A percentile compares a stretch with the other conserved stretches of the same genome.
These are phyloP conservation scores for Lepidochrysops patricia DNA, from an alignment of 2,888 invertebrate species.

Conservation along the genomic window DNA sequence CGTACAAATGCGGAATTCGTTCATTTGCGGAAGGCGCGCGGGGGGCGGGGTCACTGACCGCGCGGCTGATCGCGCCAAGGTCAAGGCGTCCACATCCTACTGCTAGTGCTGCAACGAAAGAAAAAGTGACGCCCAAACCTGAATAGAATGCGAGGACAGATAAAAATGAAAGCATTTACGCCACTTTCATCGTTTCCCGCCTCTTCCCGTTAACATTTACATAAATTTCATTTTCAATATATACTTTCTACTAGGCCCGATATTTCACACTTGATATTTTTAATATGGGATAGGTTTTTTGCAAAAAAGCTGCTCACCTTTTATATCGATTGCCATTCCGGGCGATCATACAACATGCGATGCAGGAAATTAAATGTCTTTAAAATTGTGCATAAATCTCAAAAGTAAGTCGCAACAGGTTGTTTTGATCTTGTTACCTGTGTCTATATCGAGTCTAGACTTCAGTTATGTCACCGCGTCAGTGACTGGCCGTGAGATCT, in stretches of 20 bases:
- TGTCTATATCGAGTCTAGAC: slow-evolving; percentile 6
- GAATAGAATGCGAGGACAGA: slow-evolving; percentile 66
- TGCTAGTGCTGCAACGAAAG: slow-evolving; percentile 50
- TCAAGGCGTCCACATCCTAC: slow-evolving; percentile 47
- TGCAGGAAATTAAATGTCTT: background rate
- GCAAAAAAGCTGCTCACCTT: background rate
- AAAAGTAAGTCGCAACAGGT: background rate
- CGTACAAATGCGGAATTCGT: slow-evolving; percentile 21
- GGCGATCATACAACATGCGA: background rate
- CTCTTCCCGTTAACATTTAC: background rate
- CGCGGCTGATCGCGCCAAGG: slow-evolving; percentile 65
- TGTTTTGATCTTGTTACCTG: background rate
- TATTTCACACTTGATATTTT: too few relatives aligned
- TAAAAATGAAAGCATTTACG: slow-evolving; percentile 66
- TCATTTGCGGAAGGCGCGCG: slow-evolving; percentile 28
- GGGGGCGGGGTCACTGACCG: slow-evolving; percentile 54
- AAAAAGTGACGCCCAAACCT: slow-evolving; percentile 73
- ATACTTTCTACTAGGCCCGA: background rate
- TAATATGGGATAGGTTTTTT: background rate
- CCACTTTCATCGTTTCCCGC: slow-evolving; percentile 13
- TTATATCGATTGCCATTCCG: background rate
- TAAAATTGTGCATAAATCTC: background rate
- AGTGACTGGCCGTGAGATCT: slow-evolving; percentile 8
- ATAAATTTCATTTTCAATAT: background rate
- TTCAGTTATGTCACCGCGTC: slow-evolving; percentile 3